phyloP scores from a whole-genome alignment of 2,797 vertebrate species.

The Pempheris klunzingeri region DNA sequence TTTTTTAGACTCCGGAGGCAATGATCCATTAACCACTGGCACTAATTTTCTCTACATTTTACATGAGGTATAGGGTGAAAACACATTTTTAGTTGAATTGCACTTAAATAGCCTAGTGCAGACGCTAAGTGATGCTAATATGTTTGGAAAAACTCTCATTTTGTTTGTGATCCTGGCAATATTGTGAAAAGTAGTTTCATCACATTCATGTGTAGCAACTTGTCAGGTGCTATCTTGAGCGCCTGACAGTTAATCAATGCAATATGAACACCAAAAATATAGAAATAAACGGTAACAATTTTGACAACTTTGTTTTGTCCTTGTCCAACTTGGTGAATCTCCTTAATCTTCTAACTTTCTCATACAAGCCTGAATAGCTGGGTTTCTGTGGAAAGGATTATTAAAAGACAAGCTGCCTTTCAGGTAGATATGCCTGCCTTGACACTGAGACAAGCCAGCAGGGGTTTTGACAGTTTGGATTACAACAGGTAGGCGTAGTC shows the following conservation, averaged over 20 bases:
- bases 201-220: not conserved
- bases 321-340: slow-evolving; percentile 9
- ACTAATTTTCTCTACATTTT: not conserved
- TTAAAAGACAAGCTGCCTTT: slow-evolving; percentile 52
- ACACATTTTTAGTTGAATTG: not conserved
- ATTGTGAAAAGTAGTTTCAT: slow-evolving; percentile 8
- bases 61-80: not conserved
- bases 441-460: slow-evolving; percentile 45
- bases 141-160: not conserved
- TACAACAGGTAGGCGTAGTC: slow-evolving; percentile 53
- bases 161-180: not conserved
- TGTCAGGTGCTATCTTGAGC: not conserved
- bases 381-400: slow-evolving; percentile 44
- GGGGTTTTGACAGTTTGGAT: slow-evolving; percentile 66
- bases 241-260: not conserved
- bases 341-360: slow-evolving; percentile 24
- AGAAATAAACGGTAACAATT: not conserved
- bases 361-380: slow-evolving; percentile 29
- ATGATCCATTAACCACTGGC: slow-evolving; percentile 1
- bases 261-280: not conserved
- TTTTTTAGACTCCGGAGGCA: slow-evolving; percentile 26
- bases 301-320: slow-evolving; percentile 3
- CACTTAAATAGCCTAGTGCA: not conserved
- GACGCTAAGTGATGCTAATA: not conserved
- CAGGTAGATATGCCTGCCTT: slow-evolving; percentile 35